phyloP scores from a whole-genome alignment of 2,888 invertebrate species.

The Eristalis intricaria region DNA sequence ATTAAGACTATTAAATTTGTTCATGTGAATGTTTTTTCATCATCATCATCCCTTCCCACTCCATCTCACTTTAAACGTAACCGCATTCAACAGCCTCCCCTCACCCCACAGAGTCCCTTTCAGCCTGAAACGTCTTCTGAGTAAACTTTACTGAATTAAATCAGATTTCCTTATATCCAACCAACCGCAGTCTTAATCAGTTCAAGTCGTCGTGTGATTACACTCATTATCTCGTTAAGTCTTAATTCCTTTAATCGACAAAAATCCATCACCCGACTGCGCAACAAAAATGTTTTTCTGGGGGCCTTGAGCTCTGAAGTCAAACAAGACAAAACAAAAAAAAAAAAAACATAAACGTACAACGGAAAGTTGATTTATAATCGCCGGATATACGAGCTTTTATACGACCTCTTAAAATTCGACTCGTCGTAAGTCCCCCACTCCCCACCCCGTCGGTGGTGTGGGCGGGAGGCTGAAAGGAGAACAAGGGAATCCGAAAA shows the following conservation, averaged over 20 bases:
- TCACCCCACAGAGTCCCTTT: too few species aligned
- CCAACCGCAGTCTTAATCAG: not conserved
- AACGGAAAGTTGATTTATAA: slow-evolving; percentile 1
- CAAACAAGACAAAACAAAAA: too few species aligned
- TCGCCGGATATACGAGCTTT: slow-evolving; percentile 5
- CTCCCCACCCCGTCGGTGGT: not conserved
- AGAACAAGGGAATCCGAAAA: too few species aligned
- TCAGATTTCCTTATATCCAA: not conserved
- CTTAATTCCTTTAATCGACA: not conserved
- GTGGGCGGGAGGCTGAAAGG: too few species aligned
- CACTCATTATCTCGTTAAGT: not conserved
- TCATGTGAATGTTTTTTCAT: too few species aligned
- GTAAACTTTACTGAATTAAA: not conserved
- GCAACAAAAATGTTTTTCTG: not conserved
- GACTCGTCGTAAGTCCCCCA: not conserved
- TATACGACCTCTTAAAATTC: slow-evolving; percentile 3
- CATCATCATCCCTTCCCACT: too few species aligned
- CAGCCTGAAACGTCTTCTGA: too few species aligned
- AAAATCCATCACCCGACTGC: not conserved
- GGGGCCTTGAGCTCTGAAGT: not conserved
- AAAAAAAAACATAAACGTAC: not conserved
- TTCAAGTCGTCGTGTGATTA: not conserved
- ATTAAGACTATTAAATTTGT: too few species aligned
- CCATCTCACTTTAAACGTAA: too few species aligned
- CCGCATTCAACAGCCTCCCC: too few species aligned